These are phyloP conservation scores for Boloria selene DNA, from an alignment of 2,888 invertebrate genomes.

Conservation along the genomic window DNA sequence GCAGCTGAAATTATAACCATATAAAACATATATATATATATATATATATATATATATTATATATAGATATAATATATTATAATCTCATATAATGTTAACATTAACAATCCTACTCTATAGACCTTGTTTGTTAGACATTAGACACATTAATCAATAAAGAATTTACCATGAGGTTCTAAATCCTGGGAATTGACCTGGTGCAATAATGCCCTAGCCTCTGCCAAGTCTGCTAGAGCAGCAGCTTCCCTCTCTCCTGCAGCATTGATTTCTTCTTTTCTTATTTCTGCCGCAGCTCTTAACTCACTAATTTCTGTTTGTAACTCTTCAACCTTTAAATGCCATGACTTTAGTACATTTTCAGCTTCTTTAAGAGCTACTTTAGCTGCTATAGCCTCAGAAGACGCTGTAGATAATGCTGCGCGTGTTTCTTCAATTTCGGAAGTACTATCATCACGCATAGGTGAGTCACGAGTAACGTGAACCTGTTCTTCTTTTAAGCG, in stretches of 20 bases:
- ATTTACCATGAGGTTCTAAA: conserved; percentile 66
- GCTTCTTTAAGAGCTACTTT: conserved; percentile 63
- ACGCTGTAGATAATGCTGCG: conserved; percentile 53
- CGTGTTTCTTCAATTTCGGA: conserved; percentile 66
- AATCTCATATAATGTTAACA: neutral
- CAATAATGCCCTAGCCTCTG: conserved; percentile 66
- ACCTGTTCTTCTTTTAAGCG: conserved; percentile 64
- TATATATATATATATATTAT: too few species aligned
- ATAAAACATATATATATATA: too few species aligned
- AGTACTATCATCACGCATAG: conserved; percentile 59
- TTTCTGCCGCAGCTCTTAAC: conserved; percentile 62
- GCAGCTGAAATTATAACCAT: conserved; percentile 65
- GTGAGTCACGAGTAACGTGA: conserved; percentile 54
- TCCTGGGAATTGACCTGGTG: conserved; percentile 66
- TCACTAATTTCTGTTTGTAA: conserved; percentile 62
- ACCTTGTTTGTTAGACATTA: neutral
- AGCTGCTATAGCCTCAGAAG: conserved; percentile 57
- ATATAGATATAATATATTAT: neutral
- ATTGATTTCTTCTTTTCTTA: conserved; percentile 62
- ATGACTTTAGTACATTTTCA: conserved; percentile 56
- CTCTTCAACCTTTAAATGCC: conserved; percentile 67
- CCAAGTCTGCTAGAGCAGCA: conserved; percentile 63
- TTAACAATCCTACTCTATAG: neutral
- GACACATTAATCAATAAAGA: neutral
- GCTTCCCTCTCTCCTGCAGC: conserved; percentile 67